Conservation (phyloP, 2,113 vertebrate genomes). For the Lipotes vexillifer region DNA sequence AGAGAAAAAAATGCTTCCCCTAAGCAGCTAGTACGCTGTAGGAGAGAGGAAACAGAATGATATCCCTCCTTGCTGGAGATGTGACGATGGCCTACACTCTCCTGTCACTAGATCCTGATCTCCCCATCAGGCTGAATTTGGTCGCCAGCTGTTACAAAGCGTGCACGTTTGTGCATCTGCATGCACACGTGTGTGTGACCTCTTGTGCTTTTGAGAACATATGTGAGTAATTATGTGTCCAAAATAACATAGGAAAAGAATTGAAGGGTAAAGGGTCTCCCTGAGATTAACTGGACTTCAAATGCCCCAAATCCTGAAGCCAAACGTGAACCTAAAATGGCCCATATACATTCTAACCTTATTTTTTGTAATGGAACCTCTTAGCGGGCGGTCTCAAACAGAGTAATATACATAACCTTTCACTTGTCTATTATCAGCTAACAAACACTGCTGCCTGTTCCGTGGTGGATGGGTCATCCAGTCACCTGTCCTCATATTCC, state of each 20-base stretch:
- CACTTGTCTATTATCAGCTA: constrained; percentile 61
- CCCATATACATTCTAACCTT: not conserved
- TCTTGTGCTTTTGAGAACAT: not conserved
- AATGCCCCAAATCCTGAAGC: not conserved
- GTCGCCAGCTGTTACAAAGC: not conserved
- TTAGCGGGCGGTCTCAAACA: constrained; percentile 64
- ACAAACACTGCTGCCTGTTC: constrained; percentile 71
- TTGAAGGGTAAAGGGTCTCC: not conserved
- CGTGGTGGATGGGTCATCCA: constrained; percentile 64
- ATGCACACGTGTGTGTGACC: not conserved
- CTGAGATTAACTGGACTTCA: constrained; percentile 6
- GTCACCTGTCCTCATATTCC: constrained; percentile 64
- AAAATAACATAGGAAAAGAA: constrained; percentile 14
- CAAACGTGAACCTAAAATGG: not conserved
- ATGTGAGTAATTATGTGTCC: not conserved
- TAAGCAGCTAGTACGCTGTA: not conserved
- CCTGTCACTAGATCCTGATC: not conserved
- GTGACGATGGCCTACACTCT: not conserved
- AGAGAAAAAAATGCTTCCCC: not conserved
- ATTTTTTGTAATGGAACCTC: constrained; percentile 25
- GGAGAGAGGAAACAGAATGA: not conserved
- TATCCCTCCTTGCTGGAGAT: not conserved
- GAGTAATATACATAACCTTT: constrained; percentile 68
- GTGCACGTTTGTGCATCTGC: not conserved
- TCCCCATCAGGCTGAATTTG: not conserved